phyloP scores from a whole-genome alignment of 2,797 vertebrate genomes.

The Acanthornis magna region DNA sequence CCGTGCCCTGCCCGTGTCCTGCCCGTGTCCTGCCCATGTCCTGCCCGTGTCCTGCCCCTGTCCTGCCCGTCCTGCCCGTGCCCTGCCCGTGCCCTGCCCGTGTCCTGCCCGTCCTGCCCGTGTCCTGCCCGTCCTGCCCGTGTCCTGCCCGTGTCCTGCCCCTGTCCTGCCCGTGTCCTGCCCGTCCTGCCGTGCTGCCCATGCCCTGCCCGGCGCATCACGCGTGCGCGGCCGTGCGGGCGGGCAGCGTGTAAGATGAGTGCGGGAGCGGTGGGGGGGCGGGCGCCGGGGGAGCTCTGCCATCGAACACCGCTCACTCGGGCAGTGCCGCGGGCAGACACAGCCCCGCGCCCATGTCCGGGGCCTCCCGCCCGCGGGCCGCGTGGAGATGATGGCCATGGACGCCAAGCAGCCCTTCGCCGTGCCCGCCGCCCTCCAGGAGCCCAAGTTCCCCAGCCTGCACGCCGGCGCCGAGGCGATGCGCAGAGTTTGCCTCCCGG shows the following conservation, averaged over 20 bases:
- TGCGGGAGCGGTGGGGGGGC: conserved; percentile 64
- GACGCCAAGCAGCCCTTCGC: conserved; percentile 94
- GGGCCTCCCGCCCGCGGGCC: conserved; percentile 77
- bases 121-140: too few relatives aligned
- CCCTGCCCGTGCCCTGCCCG: too few relatives aligned
- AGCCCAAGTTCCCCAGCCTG: conserved; percentile 88
- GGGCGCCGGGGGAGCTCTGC: conserved; percentile 77
- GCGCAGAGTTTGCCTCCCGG: conserved; percentile 91
- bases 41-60: too few relatives aligned
- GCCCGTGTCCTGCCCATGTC: neutral
- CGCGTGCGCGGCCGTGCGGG: conserved; percentile 3
- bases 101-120: too few relatives aligned
- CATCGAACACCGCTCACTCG: conserved; percentile 80
- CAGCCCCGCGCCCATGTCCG: conserved; percentile 72
- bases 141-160: too few relatives aligned
- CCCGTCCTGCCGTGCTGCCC: too few relatives aligned
- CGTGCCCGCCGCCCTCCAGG: conserved; percentile 88
- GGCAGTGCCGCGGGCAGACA: conserved; percentile 74
- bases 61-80: too few relatives aligned
- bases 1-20: neutral
- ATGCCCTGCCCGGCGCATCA: neutral
- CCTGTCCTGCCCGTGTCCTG: too few relatives aligned
- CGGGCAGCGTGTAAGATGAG: conserved; percentile 86
- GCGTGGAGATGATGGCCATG: conserved; percentile 89
- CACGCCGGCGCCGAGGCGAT: conserved; percentile 89